These are phyloP conservation scores for Mylabris phalerata DNA, from an alignment of 1,140 invertebrate genomes.

Conservation along the genomic window DNA sequence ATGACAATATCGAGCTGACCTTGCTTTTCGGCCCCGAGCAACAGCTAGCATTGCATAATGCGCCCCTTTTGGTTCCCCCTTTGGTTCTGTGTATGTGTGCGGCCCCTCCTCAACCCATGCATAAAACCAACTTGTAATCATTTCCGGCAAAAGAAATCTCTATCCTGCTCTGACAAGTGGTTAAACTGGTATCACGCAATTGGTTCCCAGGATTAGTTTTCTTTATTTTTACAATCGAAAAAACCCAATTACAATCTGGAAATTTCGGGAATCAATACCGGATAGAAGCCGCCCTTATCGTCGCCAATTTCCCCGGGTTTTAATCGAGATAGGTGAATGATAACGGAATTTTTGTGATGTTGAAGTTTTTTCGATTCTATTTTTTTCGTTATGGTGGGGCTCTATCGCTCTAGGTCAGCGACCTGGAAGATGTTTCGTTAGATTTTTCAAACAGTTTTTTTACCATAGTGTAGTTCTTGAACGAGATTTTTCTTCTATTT, in stretches of 20 bases:
- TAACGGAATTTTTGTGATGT: no score
- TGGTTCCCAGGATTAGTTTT: neutral
- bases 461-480: no score
- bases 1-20: constrained; percentile 13
- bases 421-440: no score
- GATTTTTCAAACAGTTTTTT: no score
- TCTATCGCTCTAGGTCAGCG: no score
- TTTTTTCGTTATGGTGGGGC: no score
- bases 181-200: constrained; percentile 2
- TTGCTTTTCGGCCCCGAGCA: constrained; percentile 23
- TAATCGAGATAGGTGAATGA: no score
- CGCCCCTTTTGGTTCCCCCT: constrained; percentile 19
- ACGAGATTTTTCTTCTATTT: no score
- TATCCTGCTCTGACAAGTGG: constrained; percentile 15
- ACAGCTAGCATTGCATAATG: constrained; percentile 22
- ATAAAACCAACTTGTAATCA: constrained; percentile 22
- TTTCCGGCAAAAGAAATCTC: constrained; percentile 22
- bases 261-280: no score
- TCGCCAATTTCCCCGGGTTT: no score
- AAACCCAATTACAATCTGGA: neutral
- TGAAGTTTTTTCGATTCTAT: no score
- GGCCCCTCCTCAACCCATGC: constrained; percentile 18
- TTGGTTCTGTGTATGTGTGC: neutral
- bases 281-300: no score
- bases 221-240: neutral